Base-by-base conservation (phyloP, 2,113 vertebrate genomes). In the Tamias sibiricus region DNA sequence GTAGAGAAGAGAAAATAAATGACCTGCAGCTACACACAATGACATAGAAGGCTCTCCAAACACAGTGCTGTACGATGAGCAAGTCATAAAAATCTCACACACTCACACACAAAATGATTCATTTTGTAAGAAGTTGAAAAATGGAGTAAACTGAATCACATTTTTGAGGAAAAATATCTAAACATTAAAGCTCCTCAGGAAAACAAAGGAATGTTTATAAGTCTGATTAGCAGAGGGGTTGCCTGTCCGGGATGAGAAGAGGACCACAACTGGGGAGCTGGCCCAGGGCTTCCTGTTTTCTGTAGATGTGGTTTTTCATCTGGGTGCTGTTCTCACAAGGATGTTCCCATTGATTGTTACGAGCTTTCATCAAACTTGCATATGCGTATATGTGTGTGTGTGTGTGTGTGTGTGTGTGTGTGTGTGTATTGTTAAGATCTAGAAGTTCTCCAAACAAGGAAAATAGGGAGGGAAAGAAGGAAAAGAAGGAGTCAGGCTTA, bases 1-100 rank as follows among this genome's bases (percentile, higher is more conserved):
- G 66, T 47, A 52, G 44, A 44, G 47, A 86, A 97, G 90, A 32
- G 40, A 68, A 90, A 95, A 87, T 54, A 87, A 44, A 40, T 40
- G 42, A 81, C 62, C n/a, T 64, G 16, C 9, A 64, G 47, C n/a
- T 37, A 57, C 35, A 57, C 9, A 24, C 40, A 81, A 12, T 26
- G 49, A 10, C 37, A 54, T 12, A 59, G 71, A n/a, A 87, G 47
- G 54, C 24, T 83, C 30, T 85, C 30, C 77, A 91, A 69, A 47
- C 12, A 37, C 37, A 47, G 62, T 42, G 16, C 24, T 94, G 64
- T 82, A 74, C 74, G 92, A 35, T 24, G 7, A 95, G 35, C 2
- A 79, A 44, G 30, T 59, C 30, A 26, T 69, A 4, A 59, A 59
- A 24, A 59, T 24, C 9, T 24, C 57, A 26, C 57, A 59, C 57